Base-by-base conservation (phyloP, 1,140 invertebrate genomes). In the Drosophila simulans region DNA sequence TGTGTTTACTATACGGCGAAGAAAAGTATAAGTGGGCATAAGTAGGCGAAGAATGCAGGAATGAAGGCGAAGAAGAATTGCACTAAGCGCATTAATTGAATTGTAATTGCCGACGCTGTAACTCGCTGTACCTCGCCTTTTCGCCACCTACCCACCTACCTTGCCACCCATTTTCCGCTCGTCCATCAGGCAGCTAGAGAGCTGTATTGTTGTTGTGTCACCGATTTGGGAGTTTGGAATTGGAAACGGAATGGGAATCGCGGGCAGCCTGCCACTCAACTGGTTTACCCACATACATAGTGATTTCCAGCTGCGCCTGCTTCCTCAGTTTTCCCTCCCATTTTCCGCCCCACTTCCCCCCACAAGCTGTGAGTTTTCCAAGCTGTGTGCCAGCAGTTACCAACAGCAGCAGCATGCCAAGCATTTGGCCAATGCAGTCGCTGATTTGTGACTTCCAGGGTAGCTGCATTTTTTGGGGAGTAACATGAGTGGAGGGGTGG, bases 61-160 rank as follows among this genome's bases (percentile, higher is more conserved):
- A 27, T 4, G 22, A 5, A 11, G 64, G 46, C 37, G 51, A 51
- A 74, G 51, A 52, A 45, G 60, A 79, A 77, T 89, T 65, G 75
- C 83, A 69, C 65, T 88, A 83, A 88, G 84, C 84, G 83, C 84
- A 83, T 88, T 88, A 88, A 88, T 88, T 88, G 83, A 88, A 88
- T 88, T 88, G 83, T 88, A 88, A 88, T 88, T 88, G 83, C 83
- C 62, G 79, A 54, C 62, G 59, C 22, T 45, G 35, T 57, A 37
- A 40, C 37, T 65, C 39, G 35, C 42, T 39, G 27, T 31, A 31
- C 39, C 64, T 42, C 31, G 15, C 10, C 11, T 20, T 45, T 45
- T 17, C 17, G 11, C 42, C 56, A 35, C 25, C 27, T 17, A 40
- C n/a, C 39, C 43, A 13, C 48, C n/a, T n/a, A 51, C n/a, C 46